Base-by-base conservation (phyloP, 2,797 vertebrate genomes). In the Vultur gryphus region DNA sequence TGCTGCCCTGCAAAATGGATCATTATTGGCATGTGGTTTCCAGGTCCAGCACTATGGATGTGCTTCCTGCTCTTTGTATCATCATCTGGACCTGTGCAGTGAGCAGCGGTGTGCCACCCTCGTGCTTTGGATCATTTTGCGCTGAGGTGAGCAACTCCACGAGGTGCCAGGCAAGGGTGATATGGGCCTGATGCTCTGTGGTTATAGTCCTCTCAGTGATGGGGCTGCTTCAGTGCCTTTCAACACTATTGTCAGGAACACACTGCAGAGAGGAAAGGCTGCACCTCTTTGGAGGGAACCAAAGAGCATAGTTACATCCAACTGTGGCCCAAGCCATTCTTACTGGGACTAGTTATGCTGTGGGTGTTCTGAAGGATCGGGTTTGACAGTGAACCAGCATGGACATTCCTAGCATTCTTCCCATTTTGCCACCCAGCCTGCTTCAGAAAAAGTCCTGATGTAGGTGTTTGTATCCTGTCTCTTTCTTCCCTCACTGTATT, bases 381-480 rank as follows among this genome's bases (percentile, higher is more conserved):
- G 87, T 93, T 97, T 0, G 5, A 81, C 93, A 67, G 35, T n/a
- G 93, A 94, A 91, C 90, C 89, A 95, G 92, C 86, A 81, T 96
- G 96, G 95, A 84, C 94, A 97, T 97, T 95, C 94, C 76, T 48
- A 57, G 70, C 89, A 97, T 97, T 97, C 92, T 86, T 97, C 94
- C 85, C 44, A 33, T 91, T 97, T 90, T 91, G 90, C 95, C 97
- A 97, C 96, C 96, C 97, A 96, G 95, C 54, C 90, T 88, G 95
- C 76, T 92, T 94, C 93, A 94, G 94, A 96, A 96, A 93, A 96
- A 96, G 89, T 95, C 84, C 90, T 52, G 62, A 87, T 92, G 97
- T 97, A 95, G 94, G 96, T 96, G 97, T 97, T 97, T 86, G 87
- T 73, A 97, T 97, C 94, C 86, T 93, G 96, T 96, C 94, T 96